phyloP scores from a whole-genome alignment of 2,113 vertebrate genomes.

The Megaceryle maxima region DNA sequence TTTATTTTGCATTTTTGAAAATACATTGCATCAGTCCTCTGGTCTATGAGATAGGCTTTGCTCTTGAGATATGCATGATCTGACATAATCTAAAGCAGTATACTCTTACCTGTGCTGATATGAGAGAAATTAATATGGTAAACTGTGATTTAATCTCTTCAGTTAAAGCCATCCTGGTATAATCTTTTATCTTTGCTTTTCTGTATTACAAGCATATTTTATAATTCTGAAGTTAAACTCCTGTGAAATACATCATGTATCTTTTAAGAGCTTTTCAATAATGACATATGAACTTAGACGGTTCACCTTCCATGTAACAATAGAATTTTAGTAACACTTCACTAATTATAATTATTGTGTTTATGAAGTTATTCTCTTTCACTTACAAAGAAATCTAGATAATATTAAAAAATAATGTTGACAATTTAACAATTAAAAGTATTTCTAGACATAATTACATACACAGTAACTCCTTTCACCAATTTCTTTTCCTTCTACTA shows the following conservation, averaged over 20 bases:
- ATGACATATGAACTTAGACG: not conserved
- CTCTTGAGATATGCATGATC: not conserved
- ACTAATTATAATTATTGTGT: not conserved
- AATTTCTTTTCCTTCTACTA: not conserved
- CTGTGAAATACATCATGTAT: not conserved
- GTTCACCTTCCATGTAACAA: not conserved
- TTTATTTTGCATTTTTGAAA: not conserved
- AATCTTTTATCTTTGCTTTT: not conserved
- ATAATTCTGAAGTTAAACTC: not conserved
- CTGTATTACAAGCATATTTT: not conserved
- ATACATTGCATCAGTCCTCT: not conserved
- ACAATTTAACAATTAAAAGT: not conserved
- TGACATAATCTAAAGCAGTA: not conserved
- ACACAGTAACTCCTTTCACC: not conserved
- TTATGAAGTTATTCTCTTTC: not conserved
- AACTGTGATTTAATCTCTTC: not conserved
- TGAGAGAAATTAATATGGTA: not conserved
- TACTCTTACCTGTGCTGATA: not conserved
- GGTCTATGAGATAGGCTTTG: not conserved
- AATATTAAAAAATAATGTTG: not conserved
- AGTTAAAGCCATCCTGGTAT: not conserved
- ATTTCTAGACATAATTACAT: not conserved
- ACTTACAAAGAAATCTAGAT: not conserved
- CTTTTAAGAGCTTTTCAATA: not conserved
- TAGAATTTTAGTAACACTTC: not conserved